These are phyloP conservation scores for Ranitomeya variabilis DNA, from an alignment of 2,113 vertebrate genomes.

Conservation along the genomic window DNA sequence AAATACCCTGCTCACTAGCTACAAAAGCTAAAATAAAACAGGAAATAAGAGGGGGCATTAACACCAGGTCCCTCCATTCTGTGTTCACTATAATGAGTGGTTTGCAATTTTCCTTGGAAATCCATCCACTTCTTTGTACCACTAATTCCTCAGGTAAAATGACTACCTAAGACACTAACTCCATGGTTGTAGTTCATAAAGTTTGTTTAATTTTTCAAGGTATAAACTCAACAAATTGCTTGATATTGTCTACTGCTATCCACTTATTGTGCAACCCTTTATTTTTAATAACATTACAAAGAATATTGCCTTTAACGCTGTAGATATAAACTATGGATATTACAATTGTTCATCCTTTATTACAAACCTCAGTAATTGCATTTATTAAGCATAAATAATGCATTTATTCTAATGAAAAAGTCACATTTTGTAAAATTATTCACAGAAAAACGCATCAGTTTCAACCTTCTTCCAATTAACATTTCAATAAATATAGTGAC, in stretches of 20 bases:
- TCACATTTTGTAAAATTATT: constrained; percentile 17
- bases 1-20: too few species aligned
- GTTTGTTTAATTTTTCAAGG: constrained; percentile 41
- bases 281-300: neutral
- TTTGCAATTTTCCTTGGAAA: too few species aligned
- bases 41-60: too few species aligned
- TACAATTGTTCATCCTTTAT: constrained; percentile 16
- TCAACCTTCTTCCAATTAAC: neutral
- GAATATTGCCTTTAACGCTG: neutral
- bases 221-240: constrained; percentile 48
- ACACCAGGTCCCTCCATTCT: too few species aligned
- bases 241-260: constrained; percentile 60
- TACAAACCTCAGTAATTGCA: neutral
- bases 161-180: too few species aligned
- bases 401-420: constrained; percentile 28
- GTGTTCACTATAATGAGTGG: too few species aligned
- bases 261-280: constrained; percentile 52
- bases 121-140: too few species aligned
- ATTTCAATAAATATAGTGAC: neutral
- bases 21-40: too few species aligned
- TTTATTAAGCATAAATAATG: constrained; percentile 43
- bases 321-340: neutral
- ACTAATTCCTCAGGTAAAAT: too few species aligned
- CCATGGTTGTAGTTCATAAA: too few species aligned
- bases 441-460: neutral